These are phyloP conservation scores for Edolisoma coerulescens DNA, from an alignment of 2,113 vertebrate species.

Conservation along the genomic window DNA sequence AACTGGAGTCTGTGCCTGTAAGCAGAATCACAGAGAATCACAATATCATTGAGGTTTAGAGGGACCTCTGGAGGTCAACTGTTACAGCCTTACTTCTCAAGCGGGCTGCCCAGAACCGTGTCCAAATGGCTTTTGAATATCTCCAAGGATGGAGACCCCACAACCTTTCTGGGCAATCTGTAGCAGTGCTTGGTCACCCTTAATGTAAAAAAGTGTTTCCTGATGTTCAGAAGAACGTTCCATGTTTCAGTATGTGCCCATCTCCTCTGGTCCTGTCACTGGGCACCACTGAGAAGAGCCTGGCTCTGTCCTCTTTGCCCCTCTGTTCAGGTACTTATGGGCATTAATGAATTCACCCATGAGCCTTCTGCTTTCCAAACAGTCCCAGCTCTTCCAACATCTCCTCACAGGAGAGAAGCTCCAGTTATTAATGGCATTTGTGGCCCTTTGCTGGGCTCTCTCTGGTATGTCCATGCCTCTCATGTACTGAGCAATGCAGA, in stretches of 20 bases:
- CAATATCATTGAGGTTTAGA: neutral
- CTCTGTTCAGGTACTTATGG: neutral
- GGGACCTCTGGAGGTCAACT: neutral
- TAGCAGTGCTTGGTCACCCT: neutral
- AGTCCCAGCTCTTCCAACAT: neutral
- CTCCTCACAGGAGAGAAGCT: neutral
- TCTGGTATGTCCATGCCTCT: neutral
- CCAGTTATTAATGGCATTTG: neutral
- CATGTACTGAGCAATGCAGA: neutral
- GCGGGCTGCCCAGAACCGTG: neutral
- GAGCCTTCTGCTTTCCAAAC: neutral
- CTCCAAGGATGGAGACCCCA: neutral
- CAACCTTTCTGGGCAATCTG: neutral
- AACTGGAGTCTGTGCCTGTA: neutral
- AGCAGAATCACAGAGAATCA: neutral
- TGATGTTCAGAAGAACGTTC: neutral
- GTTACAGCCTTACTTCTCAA: neutral
- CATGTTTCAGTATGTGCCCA: neutral
- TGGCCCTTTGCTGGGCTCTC: neutral
- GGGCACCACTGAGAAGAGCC: neutral
- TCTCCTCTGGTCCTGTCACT: neutral
- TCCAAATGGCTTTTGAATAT: neutral
- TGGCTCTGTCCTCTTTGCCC: neutral
- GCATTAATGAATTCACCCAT: neutral
- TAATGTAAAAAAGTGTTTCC: neutral